A percentile compares a stretch with the other conserved stretches of the same genome.
phyloP scores from a whole-genome alignment of 2,888 invertebrate genomes.

The Ornithoptera alexandrae region DNA sequence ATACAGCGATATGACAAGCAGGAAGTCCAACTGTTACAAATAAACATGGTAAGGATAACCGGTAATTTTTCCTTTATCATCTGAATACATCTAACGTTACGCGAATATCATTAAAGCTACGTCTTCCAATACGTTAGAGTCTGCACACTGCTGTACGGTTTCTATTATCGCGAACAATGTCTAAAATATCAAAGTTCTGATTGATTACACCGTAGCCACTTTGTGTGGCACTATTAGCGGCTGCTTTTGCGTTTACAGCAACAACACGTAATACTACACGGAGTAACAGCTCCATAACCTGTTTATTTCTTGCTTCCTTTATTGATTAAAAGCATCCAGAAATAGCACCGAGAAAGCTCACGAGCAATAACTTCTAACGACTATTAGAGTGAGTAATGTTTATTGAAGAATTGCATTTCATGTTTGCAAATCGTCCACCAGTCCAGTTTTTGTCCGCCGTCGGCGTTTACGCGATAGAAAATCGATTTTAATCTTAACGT shows the following conservation, averaged over 20 bases:
- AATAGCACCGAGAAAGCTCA: slow-evolving; percentile 30
- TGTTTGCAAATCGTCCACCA: slow-evolving; percentile 27
- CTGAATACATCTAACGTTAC: too few relatives aligned
- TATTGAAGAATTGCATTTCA: slow-evolving; percentile 31
- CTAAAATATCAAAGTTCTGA: not conserved
- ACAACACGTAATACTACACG: not conserved
- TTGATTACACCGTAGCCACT: not conserved
- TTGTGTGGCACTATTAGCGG: not conserved
- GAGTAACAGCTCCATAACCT: not conserved
- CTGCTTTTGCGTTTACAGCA: not conserved
- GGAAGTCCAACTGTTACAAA: too few relatives aligned
- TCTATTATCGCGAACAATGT: not conserved
- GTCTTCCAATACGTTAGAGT: too few relatives aligned
- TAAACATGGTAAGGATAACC: too few relatives aligned
- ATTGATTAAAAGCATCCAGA: slow-evolving; percentile 24
- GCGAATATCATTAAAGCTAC: too few relatives aligned
- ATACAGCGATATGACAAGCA: too few relatives aligned
- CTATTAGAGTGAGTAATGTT: slow-evolving; percentile 28
- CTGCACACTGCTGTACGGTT: too few relatives aligned
- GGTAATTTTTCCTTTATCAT: too few relatives aligned
- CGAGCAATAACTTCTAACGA: slow-evolving; percentile 26
- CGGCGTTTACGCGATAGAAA: slow-evolving; percentile 34
- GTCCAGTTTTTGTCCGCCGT: slow-evolving; percentile 24
- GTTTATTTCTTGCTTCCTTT: slow-evolving; percentile 25
- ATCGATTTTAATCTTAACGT: slow-evolving; percentile 31